These are phyloP conservation scores for Pachypsylla venusta DNA, from an alignment of 1,140 invertebrate genomes.

Conservation along the genomic window DNA sequence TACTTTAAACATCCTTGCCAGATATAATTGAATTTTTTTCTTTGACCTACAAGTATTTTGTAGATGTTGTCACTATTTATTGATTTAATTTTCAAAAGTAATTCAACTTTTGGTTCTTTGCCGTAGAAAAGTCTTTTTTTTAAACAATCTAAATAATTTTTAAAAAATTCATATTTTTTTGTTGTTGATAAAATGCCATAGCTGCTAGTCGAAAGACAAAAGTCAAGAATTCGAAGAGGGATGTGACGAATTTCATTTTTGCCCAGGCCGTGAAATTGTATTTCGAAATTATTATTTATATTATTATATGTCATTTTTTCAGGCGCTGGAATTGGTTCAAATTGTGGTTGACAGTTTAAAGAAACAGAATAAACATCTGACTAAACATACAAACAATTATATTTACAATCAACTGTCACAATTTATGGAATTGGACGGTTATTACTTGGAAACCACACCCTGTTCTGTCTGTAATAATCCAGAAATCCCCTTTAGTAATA, in stretches of 20 bases:
- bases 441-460: constrained; percentile 91
- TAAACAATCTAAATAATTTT: no score
- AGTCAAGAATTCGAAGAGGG: constrained; percentile 13
- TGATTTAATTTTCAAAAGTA: no score
- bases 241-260: no score
- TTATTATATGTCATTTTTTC: constrained; percentile 21
- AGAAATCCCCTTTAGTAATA: constrained; percentile 77
- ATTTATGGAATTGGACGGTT: constrained; percentile 88
- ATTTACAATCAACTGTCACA: constrained; percentile 82
- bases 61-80: no score
- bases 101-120: no score
- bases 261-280: not conserved
- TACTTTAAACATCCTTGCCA: no score
- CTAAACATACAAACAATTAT: constrained; percentile 84
- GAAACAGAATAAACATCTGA: constrained; percentile 71
- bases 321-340: constrained; percentile 61
- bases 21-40: no score
- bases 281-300: not conserved
- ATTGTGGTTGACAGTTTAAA: constrained; percentile 71
- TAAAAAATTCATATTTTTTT: no score
- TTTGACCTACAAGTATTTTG: no score
- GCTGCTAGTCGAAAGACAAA: no score
- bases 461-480: constrained; percentile 96
- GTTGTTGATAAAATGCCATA: no score
- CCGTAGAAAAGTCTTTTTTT: no score